phyloP scores from a whole-genome alignment of 2,113 vertebrate species.

The Zingel zingel region DNA sequence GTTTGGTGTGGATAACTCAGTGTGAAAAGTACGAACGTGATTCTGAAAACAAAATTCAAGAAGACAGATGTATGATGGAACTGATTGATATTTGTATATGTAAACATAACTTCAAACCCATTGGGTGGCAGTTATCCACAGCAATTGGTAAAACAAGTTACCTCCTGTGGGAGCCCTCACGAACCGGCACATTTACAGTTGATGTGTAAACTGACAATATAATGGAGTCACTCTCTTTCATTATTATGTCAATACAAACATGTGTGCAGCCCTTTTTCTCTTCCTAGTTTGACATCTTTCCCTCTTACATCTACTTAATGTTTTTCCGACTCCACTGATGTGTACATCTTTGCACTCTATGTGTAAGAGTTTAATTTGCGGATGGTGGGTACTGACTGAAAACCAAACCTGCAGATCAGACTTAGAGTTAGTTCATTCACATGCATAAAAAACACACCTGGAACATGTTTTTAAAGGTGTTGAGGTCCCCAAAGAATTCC shows the following conservation, averaged over 20 bases:
- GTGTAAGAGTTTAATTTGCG: not conserved
- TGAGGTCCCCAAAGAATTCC: conserved; percentile 89
- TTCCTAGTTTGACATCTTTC: conserved; percentile 15
- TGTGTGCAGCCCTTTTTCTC: conserved; percentile 8
- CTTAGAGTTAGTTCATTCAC: not conserved
- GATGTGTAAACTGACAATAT: conserved; percentile 54
- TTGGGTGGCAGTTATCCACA: conserved; percentile 11
- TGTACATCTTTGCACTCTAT: conserved; percentile 1
- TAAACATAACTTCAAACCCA: conserved; percentile 44
- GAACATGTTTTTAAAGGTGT: conserved; percentile 91
- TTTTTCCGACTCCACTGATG: not conserved
- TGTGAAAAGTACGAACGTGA: not conserved
- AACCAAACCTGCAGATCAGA: conserved; percentile 5
- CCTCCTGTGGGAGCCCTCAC: not conserved
- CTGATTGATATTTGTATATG: conserved; percentile 3
- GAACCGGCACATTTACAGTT: conserved; percentile 31
- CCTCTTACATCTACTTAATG: not conserved
- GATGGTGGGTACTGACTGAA: not conserved
- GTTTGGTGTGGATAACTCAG: not conserved
- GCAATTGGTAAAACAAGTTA: conserved; percentile 55
- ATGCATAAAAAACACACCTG: conserved; percentile 78
- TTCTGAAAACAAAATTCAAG: not conserved
- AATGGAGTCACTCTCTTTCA: conserved; percentile 2
- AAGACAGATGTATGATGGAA: not conserved
- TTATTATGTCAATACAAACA: conserved; percentile 63